Evolutionary conservation across 2,888 invertebrate genomes (phyloP).

Genomic region (Halictus quadricinctus): DNA sequence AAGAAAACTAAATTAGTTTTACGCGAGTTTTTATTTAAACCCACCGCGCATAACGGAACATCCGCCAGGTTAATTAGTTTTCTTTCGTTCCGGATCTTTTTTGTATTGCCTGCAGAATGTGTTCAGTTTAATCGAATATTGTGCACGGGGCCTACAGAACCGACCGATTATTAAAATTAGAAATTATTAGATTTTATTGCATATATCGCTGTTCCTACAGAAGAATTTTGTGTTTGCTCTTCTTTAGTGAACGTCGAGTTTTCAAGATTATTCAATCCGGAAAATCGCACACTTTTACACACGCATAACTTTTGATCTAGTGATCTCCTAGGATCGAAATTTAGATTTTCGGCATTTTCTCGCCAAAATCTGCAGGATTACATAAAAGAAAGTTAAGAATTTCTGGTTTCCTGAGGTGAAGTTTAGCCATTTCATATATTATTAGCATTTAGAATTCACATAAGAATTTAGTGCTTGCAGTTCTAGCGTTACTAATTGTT

Average conservation of each 20-base stretch:
- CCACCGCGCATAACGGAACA: neutral
- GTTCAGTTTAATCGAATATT: neutral
- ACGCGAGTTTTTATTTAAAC: neutral
- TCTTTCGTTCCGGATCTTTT: neutral
- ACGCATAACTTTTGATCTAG: no score
- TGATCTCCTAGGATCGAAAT: no score
- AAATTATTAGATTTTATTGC: neutral
- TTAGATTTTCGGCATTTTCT: no score
- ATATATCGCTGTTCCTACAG: no score
- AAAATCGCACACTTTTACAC: no score
- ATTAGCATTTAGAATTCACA: neutral
- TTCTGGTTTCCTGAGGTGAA: no score
- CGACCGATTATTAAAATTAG: no score
- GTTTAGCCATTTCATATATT: neutral
- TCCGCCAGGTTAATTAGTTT: neutral
- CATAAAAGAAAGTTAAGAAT: no score
- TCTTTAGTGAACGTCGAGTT: no score
- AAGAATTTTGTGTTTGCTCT: no score
- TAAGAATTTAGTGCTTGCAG: neutral
- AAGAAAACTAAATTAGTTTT: conserved; percentile 1
- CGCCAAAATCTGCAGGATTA: no score
- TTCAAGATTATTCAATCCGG: no score
- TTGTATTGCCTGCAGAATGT: neutral
- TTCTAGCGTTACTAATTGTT: neutral
- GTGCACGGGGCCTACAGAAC: neutral